Evolutionary conservation across 2,113 vertebrate genomes (phyloP).

Genomic region (Genyomyrus donnyi): DNA sequence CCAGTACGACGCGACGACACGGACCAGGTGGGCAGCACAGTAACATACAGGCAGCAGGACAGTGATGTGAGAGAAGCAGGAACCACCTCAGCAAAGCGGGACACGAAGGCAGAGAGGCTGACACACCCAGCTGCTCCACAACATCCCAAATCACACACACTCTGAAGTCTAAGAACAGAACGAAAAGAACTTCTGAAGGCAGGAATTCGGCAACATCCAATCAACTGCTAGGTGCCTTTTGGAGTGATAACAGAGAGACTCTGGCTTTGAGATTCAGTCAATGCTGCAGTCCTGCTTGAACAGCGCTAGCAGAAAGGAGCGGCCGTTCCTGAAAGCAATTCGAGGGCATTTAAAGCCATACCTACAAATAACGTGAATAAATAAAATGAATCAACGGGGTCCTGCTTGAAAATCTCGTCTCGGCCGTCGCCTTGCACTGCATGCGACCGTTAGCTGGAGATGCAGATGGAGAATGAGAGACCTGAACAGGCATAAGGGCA

Average conservation of each 20-base stretch:
- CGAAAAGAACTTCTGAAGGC: neutral
- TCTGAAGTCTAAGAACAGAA: neutral
- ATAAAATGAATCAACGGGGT: neutral
- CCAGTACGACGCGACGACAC: neutral
- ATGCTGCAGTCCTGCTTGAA: neutral
- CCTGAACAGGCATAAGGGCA: constrained; percentile 29
- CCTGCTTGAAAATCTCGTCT: neutral
- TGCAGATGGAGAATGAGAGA: constrained; percentile 30
- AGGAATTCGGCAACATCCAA: too few species aligned
- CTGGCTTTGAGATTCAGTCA: neutral
- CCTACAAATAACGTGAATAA: neutral
- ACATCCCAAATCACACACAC: neutral
- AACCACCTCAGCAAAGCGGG: neutral
- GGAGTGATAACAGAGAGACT: too few species aligned
- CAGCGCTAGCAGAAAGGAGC: neutral
- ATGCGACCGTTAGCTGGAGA: constrained; percentile 39
- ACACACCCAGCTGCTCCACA: neutral
- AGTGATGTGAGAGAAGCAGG: neutral
- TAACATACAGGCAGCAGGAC: neutral
- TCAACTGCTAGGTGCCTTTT: neutral
- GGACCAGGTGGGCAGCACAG: neutral
- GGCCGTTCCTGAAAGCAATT: neutral
- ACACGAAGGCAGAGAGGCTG: neutral
- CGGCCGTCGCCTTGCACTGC: neutral
- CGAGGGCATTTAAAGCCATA: neutral